phyloP scores from a whole-genome alignment of 2,797 vertebrate species.

The Pipistrellus nathusii region DNA sequence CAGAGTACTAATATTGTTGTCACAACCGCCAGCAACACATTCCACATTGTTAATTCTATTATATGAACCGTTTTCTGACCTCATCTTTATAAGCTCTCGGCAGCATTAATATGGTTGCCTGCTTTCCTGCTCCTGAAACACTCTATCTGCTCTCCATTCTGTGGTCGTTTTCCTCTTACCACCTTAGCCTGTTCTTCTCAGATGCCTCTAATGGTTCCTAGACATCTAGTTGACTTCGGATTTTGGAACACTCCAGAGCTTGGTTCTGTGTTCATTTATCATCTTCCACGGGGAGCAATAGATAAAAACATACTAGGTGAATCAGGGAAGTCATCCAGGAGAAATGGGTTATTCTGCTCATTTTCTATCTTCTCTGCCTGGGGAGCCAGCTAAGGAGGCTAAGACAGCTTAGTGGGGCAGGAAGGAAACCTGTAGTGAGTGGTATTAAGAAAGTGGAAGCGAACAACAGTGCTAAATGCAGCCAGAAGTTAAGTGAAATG shows the following conservation, averaged over 20 bases:
- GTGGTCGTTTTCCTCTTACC: background rate
- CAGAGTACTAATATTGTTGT: background rate
- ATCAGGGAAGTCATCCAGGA: background rate
- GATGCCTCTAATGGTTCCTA: background rate
- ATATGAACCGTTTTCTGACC: background rate
- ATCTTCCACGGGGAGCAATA: background rate
- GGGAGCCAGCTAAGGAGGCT: background rate
- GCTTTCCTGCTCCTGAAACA: background rate
- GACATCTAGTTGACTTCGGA: background rate
- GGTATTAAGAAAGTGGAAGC: background rate
- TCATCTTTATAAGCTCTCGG: background rate
- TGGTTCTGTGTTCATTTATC: background rate
- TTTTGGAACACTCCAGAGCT: background rate
- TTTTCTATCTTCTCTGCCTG: constrained; percentile 3
- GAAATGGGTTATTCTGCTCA: background rate
- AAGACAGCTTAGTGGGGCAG: background rate
- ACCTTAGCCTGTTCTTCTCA: background rate
- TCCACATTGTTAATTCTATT: background rate
- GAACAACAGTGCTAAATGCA: background rate
- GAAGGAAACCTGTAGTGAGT: background rate
- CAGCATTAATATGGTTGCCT: no score
- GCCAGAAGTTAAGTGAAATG: background rate
- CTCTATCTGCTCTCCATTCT: background rate
- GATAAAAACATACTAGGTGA: background rate
- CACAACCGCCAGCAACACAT: background rate